Conservation (phyloP, 2,797 vertebrate species). For the Darevskia nairensis region DNA sequence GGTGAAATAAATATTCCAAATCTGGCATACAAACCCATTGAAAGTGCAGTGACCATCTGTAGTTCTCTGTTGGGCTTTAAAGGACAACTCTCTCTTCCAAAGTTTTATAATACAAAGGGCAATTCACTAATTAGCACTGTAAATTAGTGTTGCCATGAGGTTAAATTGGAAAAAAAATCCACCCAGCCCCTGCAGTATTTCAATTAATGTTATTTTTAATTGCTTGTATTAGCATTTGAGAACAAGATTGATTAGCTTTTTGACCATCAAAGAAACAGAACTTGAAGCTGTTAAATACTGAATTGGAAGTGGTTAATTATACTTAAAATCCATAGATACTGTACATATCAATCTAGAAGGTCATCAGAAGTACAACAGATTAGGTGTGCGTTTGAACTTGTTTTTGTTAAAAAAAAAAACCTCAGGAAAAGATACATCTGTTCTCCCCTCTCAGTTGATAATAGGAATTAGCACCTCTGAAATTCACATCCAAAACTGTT, state of each 20-base stretch:
- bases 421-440: constrained; percentile 42
- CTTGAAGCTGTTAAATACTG: constrained; percentile 70
- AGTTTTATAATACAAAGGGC: constrained; percentile 74
- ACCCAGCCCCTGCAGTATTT: constrained; percentile 75
- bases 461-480: constrained; percentile 54
- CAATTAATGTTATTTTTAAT: constrained; percentile 82
- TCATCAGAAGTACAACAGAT: constrained; percentile 65
- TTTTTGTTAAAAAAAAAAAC: constrained; percentile 67
- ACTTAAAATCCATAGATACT: constrained; percentile 72
- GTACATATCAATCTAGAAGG: constrained; percentile 71
- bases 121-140: constrained; percentile 75
- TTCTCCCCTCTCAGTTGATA: constrained; percentile 54
- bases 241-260: constrained; percentile 79
- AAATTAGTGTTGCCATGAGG: constrained; percentile 77
- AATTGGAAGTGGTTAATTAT: constrained; percentile 78
- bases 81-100: constrained; percentile 70
- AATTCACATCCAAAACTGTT: constrained; percentile 56
- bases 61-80: constrained; percentile 69
- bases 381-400: constrained; percentile 46
- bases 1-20: constrained; percentile 63
- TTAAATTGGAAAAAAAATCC: constrained; percentile 68
- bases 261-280: constrained; percentile 76
- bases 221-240: constrained; percentile 79
- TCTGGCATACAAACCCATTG: constrained; percentile 39
- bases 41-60: constrained; percentile 61